These are phyloP conservation scores for Hedychridium roseum DNA, from an alignment of 2,888 invertebrate species.

Conservation along the genomic window DNA sequence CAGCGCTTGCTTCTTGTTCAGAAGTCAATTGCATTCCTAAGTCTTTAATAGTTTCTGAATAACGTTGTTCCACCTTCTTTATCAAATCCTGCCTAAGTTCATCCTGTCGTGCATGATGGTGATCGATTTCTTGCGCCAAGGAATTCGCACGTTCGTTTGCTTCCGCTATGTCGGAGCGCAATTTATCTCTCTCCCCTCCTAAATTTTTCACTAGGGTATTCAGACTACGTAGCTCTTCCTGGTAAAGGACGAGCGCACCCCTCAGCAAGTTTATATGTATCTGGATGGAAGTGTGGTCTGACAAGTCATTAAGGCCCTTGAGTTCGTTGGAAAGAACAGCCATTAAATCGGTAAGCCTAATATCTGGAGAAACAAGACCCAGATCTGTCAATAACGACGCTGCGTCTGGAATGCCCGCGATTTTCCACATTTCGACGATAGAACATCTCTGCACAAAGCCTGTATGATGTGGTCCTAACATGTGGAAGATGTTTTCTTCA, in stretches of 20 bases:
- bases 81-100: conserved; percentile 73
- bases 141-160: conserved; percentile 83
- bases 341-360: conserved; percentile 72
- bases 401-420: conserved; percentile 73
- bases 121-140: conserved; percentile 91
- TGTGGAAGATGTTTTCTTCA: conserved; percentile 35
- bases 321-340: conserved; percentile 76
- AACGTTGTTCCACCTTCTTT: conserved; percentile 78
- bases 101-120: conserved; percentile 85
- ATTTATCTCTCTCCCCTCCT: conserved; percentile 80
- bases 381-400: conserved; percentile 73
- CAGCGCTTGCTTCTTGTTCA: conserved; percentile 79
- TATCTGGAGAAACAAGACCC: conserved; percentile 70
- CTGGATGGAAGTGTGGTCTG: conserved; percentile 50
- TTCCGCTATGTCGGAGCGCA: conserved; percentile 80
- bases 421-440: conserved; percentile 78
- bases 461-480: conserved; percentile 42
- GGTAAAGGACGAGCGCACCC: conserved; percentile 74
- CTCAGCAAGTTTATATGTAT: conserved; percentile 67
- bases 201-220: conserved; percentile 71
- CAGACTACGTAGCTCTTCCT: conserved; percentile 72
- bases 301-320: conserved; percentile 61
- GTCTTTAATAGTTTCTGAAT: conserved; percentile 78
- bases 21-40: conserved; percentile 73
- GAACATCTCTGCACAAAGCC: conserved; percentile 44